Conservation (phyloP, 2,113 vertebrate genomes). For the Hylia prasina region DNA sequence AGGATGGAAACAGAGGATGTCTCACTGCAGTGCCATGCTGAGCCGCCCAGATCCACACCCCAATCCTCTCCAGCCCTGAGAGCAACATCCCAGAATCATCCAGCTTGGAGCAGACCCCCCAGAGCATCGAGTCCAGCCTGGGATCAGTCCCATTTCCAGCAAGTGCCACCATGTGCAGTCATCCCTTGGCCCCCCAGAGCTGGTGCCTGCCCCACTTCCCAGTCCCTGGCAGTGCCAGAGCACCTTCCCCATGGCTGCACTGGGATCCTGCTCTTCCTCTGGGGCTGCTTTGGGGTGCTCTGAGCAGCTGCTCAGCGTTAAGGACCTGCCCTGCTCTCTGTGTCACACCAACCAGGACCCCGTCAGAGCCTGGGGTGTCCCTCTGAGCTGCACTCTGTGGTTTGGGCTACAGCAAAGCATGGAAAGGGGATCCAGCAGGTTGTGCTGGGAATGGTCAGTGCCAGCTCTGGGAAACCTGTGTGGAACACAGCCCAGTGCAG, state of each 20-base stretch:
- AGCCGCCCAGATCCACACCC: neutral
- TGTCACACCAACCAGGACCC: neutral
- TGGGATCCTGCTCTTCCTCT: neutral
- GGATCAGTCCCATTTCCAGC: neutral
- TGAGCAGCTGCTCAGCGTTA: neutral
- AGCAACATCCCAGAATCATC: neutral
- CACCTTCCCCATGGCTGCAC: neutral
- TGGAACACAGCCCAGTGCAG: neutral
- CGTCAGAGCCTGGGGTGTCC: neutral
- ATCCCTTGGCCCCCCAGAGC: neutral
- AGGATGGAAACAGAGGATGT: neutral
- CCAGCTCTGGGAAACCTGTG: neutral
- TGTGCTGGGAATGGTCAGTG: neutral
- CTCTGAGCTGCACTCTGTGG: neutral
- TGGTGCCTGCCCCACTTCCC: neutral
- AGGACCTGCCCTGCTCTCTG: neutral
- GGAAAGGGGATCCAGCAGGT: neutral
- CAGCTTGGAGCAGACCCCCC: neutral
- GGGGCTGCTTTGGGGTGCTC: neutral
- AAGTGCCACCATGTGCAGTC: neutral
- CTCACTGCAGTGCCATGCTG: accelerated
- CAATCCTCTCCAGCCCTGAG: neutral
- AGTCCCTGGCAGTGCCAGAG: neutral
- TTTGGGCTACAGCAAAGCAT: neutral
- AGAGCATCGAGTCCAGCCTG: neutral